phyloP scores from a whole-genome alignment of 2,888 invertebrate species.

The Creontiades dilutus region DNA sequence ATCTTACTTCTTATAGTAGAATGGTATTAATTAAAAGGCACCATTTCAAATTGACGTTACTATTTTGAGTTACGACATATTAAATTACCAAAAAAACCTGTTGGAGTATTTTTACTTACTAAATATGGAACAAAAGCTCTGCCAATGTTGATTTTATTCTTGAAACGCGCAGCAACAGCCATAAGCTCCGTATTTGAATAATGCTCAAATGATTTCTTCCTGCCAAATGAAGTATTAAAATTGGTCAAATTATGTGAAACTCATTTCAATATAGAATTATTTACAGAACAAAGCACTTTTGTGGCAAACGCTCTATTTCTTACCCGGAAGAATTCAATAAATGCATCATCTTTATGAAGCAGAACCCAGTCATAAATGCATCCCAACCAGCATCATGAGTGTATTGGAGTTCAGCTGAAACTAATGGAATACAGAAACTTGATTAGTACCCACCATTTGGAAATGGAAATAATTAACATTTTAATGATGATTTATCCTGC shows the following conservation, averaged over 20 bases:
- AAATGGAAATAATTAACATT: too few species aligned
- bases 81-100: too few species aligned
- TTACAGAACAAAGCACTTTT: background rate
- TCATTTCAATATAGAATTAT: background rate
- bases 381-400: slow-evolving; percentile 91
- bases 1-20: too few species aligned
- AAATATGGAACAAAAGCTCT: slow-evolving; percentile 81
- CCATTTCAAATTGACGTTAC: too few species aligned
- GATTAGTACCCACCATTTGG: background rate
- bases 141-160: slow-evolving; percentile 83
- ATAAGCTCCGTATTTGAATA: slow-evolving; percentile 79
- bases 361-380: slow-evolving; percentile 87
- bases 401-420: slow-evolving; percentile 71
- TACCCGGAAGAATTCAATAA: slow-evolving; percentile 11
- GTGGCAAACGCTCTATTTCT: background rate
- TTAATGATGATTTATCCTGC: too few species aligned
- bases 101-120: slow-evolving; percentile 79
- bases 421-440: background rate
- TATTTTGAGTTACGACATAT: too few species aligned
- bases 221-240: slow-evolving; percentile 45
- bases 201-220: slow-evolving; percentile 4
- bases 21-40: too few species aligned
- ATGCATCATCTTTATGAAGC: slow-evolving; percentile 82
- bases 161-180: slow-evolving; percentile 79
- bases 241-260: background rate